These are phyloP conservation scores for Enteromius paludinosus DNA, from an alignment of 2,797 vertebrate genomes.

Conservation along the genomic window DNA sequence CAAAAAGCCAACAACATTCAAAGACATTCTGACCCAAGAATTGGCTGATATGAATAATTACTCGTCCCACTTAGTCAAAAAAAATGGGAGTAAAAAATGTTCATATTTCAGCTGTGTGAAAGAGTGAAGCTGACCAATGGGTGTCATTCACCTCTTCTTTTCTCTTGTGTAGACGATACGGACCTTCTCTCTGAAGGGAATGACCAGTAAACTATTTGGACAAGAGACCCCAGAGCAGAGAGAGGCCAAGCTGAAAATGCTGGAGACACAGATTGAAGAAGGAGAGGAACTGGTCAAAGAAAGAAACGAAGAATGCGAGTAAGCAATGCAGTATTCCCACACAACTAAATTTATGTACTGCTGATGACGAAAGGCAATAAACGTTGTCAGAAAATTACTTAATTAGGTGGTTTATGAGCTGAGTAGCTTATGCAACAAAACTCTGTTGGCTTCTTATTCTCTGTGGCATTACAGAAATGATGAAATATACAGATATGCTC, in stretches of 20 bases:
- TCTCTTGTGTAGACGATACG: conserved; percentile 82
- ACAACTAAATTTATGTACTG: conserved; percentile 3
- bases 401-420: conserved; percentile 2
- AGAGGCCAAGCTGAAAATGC: conserved; percentile 86
- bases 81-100: not conserved
- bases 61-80: not conserved
- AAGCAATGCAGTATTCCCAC: conserved; percentile 64
- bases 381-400: conserved; percentile 4
- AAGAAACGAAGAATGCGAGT: conserved; percentile 90
- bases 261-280: conserved; percentile 92
- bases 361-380: not conserved
- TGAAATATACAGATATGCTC: not conserved
- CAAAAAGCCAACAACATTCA: not conserved
- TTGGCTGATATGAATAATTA: conserved; percentile 13
- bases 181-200: conserved; percentile 94
- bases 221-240: conserved; percentile 95
- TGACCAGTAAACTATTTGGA: conserved; percentile 96
- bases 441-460: not conserved
- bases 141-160: conserved; percentile 1
- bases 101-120: not conserved
- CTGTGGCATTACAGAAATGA: not conserved
- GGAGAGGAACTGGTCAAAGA: conserved; percentile 88
- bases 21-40: not conserved
- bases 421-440: not conserved
- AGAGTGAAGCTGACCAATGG: not conserved